These are phyloP conservation scores for Parambassis ranga DNA, from an alignment of 2,797 vertebrate genomes.

Conservation along the genomic window DNA sequence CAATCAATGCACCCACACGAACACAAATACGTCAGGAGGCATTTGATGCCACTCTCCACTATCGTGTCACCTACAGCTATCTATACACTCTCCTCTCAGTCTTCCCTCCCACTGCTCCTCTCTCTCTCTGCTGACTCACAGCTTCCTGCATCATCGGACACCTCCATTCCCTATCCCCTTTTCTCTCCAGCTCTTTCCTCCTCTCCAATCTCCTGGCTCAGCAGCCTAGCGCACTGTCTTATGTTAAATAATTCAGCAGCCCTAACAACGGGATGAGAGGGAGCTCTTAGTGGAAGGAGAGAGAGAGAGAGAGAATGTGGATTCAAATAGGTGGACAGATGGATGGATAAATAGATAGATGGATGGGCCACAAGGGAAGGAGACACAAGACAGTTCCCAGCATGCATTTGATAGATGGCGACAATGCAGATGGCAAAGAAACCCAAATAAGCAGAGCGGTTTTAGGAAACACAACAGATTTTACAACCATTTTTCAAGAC, in stretches of 20 bases:
- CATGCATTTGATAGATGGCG: conserved; percentile 23
- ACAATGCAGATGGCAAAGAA: conserved; percentile 25
- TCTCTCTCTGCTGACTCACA: conserved; percentile 68
- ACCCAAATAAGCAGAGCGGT: neutral
- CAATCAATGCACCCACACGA: conserved; percentile 45
- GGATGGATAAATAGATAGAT: conserved; percentile 31
- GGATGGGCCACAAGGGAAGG: conserved; percentile 5
- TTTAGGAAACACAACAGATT: neutral
- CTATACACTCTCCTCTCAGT: conserved; percentile 35
- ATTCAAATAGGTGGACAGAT: conserved; percentile 46
- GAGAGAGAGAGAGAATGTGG: conserved; percentile 18
- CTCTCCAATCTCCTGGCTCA: conserved; percentile 36
- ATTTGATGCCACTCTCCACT: conserved; percentile 37
- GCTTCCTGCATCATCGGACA: conserved; percentile 38
- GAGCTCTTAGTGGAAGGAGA: conserved; percentile 9
- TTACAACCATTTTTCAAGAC: too few species aligned
- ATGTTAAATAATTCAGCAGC: conserved; percentile 75
- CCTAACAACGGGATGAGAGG: conserved; percentile 30
- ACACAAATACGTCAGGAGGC: conserved; percentile 18
- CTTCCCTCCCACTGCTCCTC: conserved; percentile 42
- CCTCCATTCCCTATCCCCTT: conserved; percentile 35
- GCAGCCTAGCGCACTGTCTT: conserved; percentile 47
- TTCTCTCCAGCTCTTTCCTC: conserved; percentile 19
- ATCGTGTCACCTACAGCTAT: conserved; percentile 51
- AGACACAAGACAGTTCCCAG: conserved; percentile 25